Evolutionary conservation across 2,888 invertebrate species (phyloP).

Genomic region (Cheilosia vernalis): DNA sequence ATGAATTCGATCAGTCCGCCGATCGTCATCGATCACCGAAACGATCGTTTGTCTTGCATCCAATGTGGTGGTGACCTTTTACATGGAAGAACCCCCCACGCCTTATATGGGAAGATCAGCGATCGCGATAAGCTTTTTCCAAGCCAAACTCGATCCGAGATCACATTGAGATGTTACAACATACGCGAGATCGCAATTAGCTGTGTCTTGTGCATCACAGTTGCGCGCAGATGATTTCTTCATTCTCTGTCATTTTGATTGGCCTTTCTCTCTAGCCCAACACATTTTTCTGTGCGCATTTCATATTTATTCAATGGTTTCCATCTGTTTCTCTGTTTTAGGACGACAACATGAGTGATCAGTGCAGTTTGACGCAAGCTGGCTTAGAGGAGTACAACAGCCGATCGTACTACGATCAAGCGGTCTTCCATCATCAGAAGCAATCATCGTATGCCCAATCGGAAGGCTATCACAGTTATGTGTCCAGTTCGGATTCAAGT

Average conservation of each 20-base stretch:
- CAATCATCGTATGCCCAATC: constrained; percentile 91
- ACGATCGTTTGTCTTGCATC: constrained; percentile 53
- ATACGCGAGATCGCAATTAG: constrained; percentile 73
- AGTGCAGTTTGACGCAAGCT: constrained; percentile 86
- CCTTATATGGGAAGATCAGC: constrained; percentile 51
- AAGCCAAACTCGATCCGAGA: constrained; percentile 40
- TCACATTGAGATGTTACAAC: constrained; percentile 66
- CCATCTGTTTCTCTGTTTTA: constrained; percentile 75
- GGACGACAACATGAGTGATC: constrained; percentile 82
- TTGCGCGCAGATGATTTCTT: constrained; percentile 65
- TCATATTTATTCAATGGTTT: constrained; percentile 61
- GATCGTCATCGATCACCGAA: constrained; percentile 64
- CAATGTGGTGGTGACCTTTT: constrained; percentile 54
- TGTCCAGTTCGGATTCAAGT: constrained; percentile 90
- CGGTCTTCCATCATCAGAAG: constrained; percentile 87
- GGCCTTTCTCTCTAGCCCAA: constrained; percentile 32
- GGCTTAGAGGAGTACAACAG: constrained; percentile 89
- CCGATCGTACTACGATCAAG: constrained; percentile 86
- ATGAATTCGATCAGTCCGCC: constrained; percentile 21
- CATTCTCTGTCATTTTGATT: constrained; percentile 57
- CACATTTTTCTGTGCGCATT: constrained; percentile 28
- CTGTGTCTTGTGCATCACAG: constrained; percentile 15
- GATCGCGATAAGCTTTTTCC: constrained; percentile 57
- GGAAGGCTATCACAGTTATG: constrained; percentile 92
- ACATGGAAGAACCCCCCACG: constrained; percentile 19